A percentile compares a stretch with the other conserved stretches of the same genome.
phyloP scores from a whole-genome alignment of 2,797 vertebrate species.

The Todus mexicanus region DNA sequence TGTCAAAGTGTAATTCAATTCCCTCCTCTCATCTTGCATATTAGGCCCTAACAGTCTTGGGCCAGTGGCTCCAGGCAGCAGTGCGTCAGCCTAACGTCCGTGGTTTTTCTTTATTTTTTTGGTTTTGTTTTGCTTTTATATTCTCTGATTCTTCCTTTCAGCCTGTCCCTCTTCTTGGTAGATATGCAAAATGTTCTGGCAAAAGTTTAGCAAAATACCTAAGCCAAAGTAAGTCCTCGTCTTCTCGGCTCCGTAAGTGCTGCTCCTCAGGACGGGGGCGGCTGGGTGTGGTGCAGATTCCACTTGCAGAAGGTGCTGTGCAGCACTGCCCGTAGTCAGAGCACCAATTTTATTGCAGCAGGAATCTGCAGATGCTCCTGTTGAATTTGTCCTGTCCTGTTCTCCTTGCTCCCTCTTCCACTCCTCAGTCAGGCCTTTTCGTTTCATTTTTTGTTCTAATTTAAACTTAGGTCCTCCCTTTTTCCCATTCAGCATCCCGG shows the following conservation, averaged over 20 bases:
- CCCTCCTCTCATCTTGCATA: conserved; percentile 9
- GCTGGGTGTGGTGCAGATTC: not conserved
- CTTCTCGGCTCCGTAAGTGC: not conserved
- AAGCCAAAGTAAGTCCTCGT: not conserved
- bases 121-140: not conserved
- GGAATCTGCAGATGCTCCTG: not conserved
- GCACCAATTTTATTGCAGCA: not conserved
- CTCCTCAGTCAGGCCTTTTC: not conserved
- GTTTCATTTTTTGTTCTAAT: not conserved
- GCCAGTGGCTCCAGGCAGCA: not conserved
- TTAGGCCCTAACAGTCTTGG: conserved; percentile 12
- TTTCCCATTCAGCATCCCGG: not conserved
- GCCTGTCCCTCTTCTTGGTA: not conserved
- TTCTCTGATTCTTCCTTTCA: not conserved
- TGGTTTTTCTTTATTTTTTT: not conserved
- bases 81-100: not conserved
- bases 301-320: not conserved
- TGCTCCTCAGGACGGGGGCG: not conserved
- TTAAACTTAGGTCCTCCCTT: not conserved
- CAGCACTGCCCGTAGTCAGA: not conserved
- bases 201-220: not conserved
- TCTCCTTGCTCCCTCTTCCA: not conserved
- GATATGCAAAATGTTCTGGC: not conserved
- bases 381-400: not conserved
- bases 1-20: conserved; percentile 17